Percentiles rank a stretch among this genome's conserved stretches.
Conservation (phyloP, 2,113 vertebrate genomes). For the Brevimyrus niger region DNA sequence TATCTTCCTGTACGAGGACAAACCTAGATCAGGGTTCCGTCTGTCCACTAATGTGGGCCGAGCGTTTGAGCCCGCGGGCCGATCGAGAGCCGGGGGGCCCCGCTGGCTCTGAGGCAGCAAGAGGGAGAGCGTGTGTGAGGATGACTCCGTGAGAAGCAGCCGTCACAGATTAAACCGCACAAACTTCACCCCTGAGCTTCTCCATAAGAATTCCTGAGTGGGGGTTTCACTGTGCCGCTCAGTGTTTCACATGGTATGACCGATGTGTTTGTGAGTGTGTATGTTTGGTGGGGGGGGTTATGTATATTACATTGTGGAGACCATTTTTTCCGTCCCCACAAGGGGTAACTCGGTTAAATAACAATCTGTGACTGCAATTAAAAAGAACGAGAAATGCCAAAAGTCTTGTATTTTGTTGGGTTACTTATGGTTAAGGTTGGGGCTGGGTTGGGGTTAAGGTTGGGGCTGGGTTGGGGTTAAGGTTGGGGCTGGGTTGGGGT, state of each 20-base stretch:
- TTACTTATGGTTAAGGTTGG: background rate
- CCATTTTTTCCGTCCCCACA: background rate
- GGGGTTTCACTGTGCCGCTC: background rate
- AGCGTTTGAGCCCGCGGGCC: background rate
- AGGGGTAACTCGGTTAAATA: too few species aligned
- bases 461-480: background rate
- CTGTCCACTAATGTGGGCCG: background rate
- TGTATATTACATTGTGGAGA: background rate
- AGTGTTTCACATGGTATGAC: background rate
- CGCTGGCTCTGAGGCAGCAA: background rate
- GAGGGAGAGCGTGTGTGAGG: background rate
- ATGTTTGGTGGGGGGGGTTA: background rate
- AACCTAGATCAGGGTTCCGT: background rate
- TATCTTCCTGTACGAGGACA: background rate
- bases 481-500: background rate
- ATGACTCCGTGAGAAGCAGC: background rate
- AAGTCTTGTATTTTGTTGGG: background rate
- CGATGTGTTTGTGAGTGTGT: background rate
- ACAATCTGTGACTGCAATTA: background rate
- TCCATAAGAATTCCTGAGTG: background rate
- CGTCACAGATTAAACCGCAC: background rate
- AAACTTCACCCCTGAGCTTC: background rate
- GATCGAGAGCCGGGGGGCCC: background rate
- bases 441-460: background rate
- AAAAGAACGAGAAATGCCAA: background rate